These are phyloP conservation scores for Phacellophora camtschatica DNA, from an alignment of 30 jellyfish, hydroid and myxozoan species.

Conservation along the genomic window DNA sequence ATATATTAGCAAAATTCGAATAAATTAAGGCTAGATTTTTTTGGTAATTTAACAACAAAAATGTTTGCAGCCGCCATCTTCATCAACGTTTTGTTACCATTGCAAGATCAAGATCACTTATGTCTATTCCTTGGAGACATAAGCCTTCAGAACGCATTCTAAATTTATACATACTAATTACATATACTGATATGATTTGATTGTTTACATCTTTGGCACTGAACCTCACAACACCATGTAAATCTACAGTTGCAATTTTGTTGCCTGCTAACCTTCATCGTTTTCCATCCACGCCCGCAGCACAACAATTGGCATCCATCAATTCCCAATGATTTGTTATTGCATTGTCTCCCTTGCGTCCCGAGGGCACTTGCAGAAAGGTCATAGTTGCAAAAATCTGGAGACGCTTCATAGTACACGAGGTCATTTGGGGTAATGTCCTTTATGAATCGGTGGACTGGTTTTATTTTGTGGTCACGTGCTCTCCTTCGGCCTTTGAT, in stretches of 20 bases:
- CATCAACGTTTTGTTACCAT: too few species aligned
- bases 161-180: too few species aligned
- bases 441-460: conserved; percentile 55
- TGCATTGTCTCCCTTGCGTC: conserved; percentile 89
- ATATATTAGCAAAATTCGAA: too few species aligned
- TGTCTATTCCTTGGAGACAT: too few species aligned
- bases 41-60: too few species aligned
- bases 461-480: conserved; percentile 67
- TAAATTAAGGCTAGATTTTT: too few species aligned
- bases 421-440: conserved; percentile 75
- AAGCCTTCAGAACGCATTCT: too few species aligned
- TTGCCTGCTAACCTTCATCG: conserved; percentile 62
- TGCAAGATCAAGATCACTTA: too few species aligned
- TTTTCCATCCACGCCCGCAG: conserved; percentile 92
- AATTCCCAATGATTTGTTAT: conserved; percentile 80
- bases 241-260: conserved; percentile 84
- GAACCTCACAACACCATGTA: conserved; percentile 93
- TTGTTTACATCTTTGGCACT: conserved; percentile 69
- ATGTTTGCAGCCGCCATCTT: too few species aligned
- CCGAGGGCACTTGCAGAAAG: conserved; percentile 80
- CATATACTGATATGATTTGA: conserved; percentile 68
- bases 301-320: conserved; percentile 96
- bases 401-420: conserved; percentile 87
- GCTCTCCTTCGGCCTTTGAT: conserved; percentile 62
- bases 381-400: conserved; percentile 79